Conservation (phyloP, 2,888 invertebrate species). For the Chirona hameri region DNA sequence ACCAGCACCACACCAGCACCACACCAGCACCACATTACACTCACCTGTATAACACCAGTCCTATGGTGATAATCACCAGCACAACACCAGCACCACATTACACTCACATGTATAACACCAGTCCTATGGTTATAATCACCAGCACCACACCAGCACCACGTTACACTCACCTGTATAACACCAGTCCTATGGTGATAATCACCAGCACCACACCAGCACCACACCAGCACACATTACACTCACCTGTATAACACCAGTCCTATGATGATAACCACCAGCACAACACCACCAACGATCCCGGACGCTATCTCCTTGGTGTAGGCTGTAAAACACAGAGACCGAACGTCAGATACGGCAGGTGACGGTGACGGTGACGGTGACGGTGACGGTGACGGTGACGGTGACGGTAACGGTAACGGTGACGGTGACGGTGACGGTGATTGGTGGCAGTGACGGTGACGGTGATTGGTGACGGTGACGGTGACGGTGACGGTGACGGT, state of each 20-base stretch:
- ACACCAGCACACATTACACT: constrained; percentile 52
- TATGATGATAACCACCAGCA: constrained; percentile 66
- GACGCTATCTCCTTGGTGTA: constrained; percentile 78
- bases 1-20: constrained; percentile 61
- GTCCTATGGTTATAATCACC: constrained; percentile 64
- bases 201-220: constrained; percentile 61
- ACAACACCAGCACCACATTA: no score
- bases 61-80: constrained; percentile 66
- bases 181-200: constrained; percentile 66
- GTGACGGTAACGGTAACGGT: background rate
- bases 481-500: no score
- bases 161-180: constrained; percentile 53
- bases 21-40: no score
- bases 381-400: no score
- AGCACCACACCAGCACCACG: constrained; percentile 60
- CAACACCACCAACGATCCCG: constrained; percentile 72
- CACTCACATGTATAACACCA: constrained; percentile 61
- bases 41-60: constrained; percentile 60
- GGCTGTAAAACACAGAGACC: background rate
- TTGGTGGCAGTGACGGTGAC: no score
- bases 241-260: constrained; percentile 61
- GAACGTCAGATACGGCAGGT: no score
- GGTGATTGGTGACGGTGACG: no score
- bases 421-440: no score
- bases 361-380: background rate